Conservation (phyloP, 2,113 vertebrate genomes). For the Pseudopipra pipra region DNA sequence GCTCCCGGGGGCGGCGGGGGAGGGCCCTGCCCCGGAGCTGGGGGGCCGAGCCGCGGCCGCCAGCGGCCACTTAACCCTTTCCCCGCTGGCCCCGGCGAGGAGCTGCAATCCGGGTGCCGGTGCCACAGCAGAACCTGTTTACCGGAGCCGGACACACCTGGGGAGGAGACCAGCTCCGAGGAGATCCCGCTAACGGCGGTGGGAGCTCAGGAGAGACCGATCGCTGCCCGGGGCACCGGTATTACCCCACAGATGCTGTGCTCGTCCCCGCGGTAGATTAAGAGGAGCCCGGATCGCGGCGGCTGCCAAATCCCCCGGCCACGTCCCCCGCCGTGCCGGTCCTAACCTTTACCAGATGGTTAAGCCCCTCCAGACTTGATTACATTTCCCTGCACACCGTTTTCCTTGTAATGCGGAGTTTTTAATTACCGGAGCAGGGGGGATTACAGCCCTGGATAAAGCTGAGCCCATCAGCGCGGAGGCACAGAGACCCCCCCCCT, state of each 20-base stretch:
- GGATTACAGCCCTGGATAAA: slow-evolving; percentile 90
- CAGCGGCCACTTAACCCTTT: slow-evolving; percentile 79
- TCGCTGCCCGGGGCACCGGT: background rate
- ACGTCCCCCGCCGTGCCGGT: slow-evolving; percentile 81
- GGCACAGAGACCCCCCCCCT: slow-evolving; percentile 12
- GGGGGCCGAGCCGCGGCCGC: slow-evolving; percentile 51
- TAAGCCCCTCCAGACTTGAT: slow-evolving; percentile 92
- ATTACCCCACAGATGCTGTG: slow-evolving; percentile 24
- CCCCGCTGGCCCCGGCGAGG: background rate
- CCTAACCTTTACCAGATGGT: slow-evolving; percentile 95
- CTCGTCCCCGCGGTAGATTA: slow-evolving; percentile 51
- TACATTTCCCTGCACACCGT: slow-evolving; percentile 86
- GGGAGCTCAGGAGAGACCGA: background rate
- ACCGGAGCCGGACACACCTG: background rate
- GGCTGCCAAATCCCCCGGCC: slow-evolving; percentile 76
- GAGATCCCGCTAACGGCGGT: background rate
- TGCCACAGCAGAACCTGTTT: background rate
- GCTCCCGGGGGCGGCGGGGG: slow-evolving; percentile 37
- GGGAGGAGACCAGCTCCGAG: background rate
- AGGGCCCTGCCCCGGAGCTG: slow-evolving; percentile 48
- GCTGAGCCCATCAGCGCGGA: slow-evolving; percentile 75
- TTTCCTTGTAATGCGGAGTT: slow-evolving; percentile 85
- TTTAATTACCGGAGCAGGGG: slow-evolving; percentile 88
- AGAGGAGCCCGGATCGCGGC: slow-evolving; percentile 45
- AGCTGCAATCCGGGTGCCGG: background rate